Percentiles rank a stretch among this genome's conserved stretches.
Conservation (phyloP, 2,113 vertebrate genomes). For the Pleuronectes platessa region DNA sequence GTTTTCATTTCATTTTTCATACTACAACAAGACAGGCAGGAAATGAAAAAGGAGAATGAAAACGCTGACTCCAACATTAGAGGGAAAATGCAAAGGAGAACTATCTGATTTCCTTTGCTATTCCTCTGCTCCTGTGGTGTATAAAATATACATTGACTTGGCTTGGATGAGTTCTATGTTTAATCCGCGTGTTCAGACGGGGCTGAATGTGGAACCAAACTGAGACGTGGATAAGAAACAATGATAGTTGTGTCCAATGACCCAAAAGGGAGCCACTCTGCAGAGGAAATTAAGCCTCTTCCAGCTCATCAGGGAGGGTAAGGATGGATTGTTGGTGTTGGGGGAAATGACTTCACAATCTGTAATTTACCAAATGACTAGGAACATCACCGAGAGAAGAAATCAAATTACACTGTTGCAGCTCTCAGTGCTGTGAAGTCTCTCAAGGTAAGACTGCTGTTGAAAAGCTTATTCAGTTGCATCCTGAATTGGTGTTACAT, state of each 20-base stretch:
- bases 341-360: conserved; percentile 27
- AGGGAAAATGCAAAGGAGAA: conserved; percentile 22
- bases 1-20: conserved; percentile 54
- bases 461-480: not conserved
- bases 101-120: conserved; percentile 29
- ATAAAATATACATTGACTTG: conserved; percentile 44
- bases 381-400: conserved; percentile 2
- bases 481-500: not conserved
- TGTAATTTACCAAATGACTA: conserved; percentile 34
- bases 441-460: not conserved
- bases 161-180: conserved; percentile 18
- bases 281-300: conserved; percentile 30
- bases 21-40: conserved; percentile 34
- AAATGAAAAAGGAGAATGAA: conserved; percentile 53
- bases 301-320: conserved; percentile 22
- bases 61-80: conserved; percentile 38
- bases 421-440: not conserved
- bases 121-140: conserved; percentile 22
- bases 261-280: conserved; percentile 34
- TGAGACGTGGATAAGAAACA: conserved; percentile 30
- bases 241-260: conserved; percentile 40
- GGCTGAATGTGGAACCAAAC: conserved; percentile 31
- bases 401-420: conserved; percentile 1
- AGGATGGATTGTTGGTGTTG: conserved; percentile 10
- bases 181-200: conserved; percentile 20